phyloP scores from a whole-genome alignment of 2,797 vertebrate species.

The Vespertilio murinus region DNA sequence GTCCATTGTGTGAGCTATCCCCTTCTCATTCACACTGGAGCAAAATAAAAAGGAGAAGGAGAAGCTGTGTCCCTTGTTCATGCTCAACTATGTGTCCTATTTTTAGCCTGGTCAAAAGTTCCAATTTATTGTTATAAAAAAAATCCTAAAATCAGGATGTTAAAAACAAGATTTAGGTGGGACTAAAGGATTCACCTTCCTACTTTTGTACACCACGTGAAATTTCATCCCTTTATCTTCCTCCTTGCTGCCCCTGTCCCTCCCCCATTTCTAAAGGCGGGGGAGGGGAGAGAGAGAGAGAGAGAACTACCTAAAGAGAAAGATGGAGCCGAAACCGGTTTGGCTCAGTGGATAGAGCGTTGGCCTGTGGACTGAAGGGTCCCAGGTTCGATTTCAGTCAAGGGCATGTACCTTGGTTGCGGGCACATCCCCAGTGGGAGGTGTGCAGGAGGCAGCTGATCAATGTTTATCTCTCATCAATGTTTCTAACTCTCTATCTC shows the following conservation, averaged over 20 bases:
- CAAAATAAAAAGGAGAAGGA: slow-evolving; percentile 53
- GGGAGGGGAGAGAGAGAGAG: background rate
- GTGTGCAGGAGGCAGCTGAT: no score
- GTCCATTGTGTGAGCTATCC: slow-evolving; percentile 53
- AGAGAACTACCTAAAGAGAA: background rate
- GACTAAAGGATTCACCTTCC: background rate
- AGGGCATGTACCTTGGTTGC: no score
- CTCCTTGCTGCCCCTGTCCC: background rate
- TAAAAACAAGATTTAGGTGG: slow-evolving; percentile 19
- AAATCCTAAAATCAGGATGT: slow-evolving; percentile 26
- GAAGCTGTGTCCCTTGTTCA: slow-evolving; percentile 11
- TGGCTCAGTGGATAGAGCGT: no score
- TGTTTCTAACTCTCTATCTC: no score
- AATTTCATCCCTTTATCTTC: background rate
- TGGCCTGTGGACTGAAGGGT: no score
- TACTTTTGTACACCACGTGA: background rate
- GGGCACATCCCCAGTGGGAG: no score
- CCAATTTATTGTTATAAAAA: background rate
- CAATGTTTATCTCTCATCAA: no score
- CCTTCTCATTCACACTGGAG: slow-evolving; percentile 61
- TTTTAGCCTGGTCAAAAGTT: slow-evolving; percentile 64
- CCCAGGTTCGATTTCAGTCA: no score
- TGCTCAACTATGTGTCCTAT: slow-evolving; percentile 10
- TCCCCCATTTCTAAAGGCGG: background rate
- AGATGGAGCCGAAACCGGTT: background rate